Evolutionary conservation across 2,797 vertebrate species (phyloP), one percentile per base, ranked within the genome.

Genomic region (Dryobates pubescens): DNA sequence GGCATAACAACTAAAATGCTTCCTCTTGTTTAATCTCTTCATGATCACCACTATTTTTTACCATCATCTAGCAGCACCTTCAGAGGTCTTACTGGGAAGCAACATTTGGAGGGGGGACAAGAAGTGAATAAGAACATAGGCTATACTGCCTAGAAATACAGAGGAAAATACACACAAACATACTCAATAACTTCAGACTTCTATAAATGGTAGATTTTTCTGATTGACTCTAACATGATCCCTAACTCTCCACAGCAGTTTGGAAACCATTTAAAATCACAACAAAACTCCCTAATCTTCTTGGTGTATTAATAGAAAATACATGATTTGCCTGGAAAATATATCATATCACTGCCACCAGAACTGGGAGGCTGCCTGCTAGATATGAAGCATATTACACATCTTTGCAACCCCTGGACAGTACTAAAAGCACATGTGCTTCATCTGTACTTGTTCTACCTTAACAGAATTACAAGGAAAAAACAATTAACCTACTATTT

Each of bases 231-330:
- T 64, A 86, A 59, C 9, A 58, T 11, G 19, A 47, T 15, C 12
- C 6, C 8, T 20, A 59, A 12, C 13, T 9, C 29, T 73, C 82
- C 24, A 34, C 9, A 34, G 41, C 38, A 77, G 49, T 68, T 30
- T 53, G 13, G 14, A 61, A 64, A 47, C 32, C 27, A 51, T 51
- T 75, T 54, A 54, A 91, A 67, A 67, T 38, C 24, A 45, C 4
- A 3, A 4, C 38, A 54, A 26, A 4, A 1, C 0, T 3, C 22
- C 20, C 3, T 24, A 49, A 6, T 29, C 9, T 9, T 43, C 7
- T 12, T 62, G 17, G n/a, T 45, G 27, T 51, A 75, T 0, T 56
- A 43, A 62, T n/a, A 85, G 27, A 56, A 14, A 61, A 51, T 12
- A 56, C 5, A n/a, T 0, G 0, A 29, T 41, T 68, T 15, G 10